Conservation (phyloP, 2,888 invertebrate genomes). For the Platerodrilus igneus region DNA sequence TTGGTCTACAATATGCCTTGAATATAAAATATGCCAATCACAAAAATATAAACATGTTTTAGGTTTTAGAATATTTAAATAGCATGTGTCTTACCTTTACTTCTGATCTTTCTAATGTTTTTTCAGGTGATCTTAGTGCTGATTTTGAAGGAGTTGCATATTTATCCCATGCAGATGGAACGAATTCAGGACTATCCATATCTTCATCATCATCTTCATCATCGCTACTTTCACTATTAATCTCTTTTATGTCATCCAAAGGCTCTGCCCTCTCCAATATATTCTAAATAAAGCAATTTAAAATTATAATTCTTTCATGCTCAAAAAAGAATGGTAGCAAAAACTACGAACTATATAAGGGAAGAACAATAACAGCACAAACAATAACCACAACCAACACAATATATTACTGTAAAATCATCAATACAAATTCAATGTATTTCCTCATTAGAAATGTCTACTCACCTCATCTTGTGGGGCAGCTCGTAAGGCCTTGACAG, state of each 20-base stretch:
- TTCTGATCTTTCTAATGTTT: conserved; percentile 40
- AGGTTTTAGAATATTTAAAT: conserved; percentile 1
- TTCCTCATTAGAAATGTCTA: too few relatives aligned
- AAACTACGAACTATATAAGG: too few relatives aligned
- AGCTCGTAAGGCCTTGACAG: conserved; percentile 47
- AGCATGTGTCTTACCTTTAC: conserved; percentile 13
- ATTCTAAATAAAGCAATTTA: conserved; percentile 7
- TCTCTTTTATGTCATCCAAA: conserved; percentile 39
- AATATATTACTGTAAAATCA: too few relatives aligned
- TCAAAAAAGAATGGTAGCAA: too few relatives aligned
- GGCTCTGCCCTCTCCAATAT: conserved; percentile 18
- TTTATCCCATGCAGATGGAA: conserved; percentile 79
- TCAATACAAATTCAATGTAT: too few relatives aligned
- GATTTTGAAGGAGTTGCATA: conserved; percentile 72
- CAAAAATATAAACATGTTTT: background rate
- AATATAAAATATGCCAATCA: too few relatives aligned
- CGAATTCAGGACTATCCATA: conserved; percentile 63
- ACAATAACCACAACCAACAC: too few relatives aligned
- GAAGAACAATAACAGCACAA: too few relatives aligned
- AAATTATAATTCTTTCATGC: background rate
- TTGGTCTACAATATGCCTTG: too few relatives aligned
- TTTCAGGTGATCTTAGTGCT: conserved; percentile 61
- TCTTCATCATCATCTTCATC: conserved; percentile 64
- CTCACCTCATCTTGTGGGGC: conserved; percentile 46
- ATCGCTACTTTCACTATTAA: conserved; percentile 35